These are phyloP conservation scores for Leucania comma DNA, from an alignment of 2,888 invertebrate genomes.

Conservation along the genomic window DNA sequence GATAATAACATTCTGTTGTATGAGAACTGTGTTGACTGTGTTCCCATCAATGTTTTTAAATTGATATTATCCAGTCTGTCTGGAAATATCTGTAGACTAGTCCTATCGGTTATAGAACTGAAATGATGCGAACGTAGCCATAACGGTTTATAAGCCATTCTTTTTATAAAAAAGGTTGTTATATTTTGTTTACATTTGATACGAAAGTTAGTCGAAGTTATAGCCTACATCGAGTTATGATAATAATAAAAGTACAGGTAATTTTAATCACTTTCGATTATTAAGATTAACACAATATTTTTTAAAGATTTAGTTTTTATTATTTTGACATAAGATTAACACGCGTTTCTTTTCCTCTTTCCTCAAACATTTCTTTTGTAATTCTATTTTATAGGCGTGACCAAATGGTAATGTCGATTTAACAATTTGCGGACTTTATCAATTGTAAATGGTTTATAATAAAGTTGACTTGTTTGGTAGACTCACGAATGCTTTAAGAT, in stretches of 20 bases:
- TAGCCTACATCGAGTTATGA: conserved; percentile 88
- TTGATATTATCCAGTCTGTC: conserved; percentile 50
- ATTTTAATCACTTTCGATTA: conserved; percentile 83
- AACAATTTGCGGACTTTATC: conserved; percentile 55
- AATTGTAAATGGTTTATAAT: conserved; percentile 70
- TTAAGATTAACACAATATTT: conserved; percentile 84
- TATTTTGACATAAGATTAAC: conserved; percentile 83
- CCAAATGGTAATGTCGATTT: conserved; percentile 57
- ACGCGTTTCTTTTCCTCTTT: conserved; percentile 77
- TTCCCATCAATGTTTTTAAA: conserved; percentile 69
- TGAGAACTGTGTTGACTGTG: conserved; percentile 69
- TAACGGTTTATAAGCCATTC: conserved; percentile 73
- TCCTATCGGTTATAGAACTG: conserved; percentile 66
- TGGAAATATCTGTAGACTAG: conserved; percentile 68
- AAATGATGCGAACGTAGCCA: conserved; percentile 74
- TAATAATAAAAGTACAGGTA: conserved; percentile 90
- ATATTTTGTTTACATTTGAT: conserved; percentile 86
- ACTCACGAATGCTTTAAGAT: conserved; percentile 77
- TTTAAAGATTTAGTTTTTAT: conserved; percentile 82
- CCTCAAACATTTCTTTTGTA: conserved; percentile 68
- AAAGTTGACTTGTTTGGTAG: conserved; percentile 68
- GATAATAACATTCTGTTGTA: conserved; percentile 60
- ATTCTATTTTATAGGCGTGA: conserved; percentile 63
- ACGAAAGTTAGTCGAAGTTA: conserved; percentile 80
- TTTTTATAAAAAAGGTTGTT: conserved; percentile 76